Evolutionary conservation across 2,888 invertebrate species (phyloP), one percentile per base, ranked within the genome.

Genomic region (Stenotaenia linearis): DNA sequence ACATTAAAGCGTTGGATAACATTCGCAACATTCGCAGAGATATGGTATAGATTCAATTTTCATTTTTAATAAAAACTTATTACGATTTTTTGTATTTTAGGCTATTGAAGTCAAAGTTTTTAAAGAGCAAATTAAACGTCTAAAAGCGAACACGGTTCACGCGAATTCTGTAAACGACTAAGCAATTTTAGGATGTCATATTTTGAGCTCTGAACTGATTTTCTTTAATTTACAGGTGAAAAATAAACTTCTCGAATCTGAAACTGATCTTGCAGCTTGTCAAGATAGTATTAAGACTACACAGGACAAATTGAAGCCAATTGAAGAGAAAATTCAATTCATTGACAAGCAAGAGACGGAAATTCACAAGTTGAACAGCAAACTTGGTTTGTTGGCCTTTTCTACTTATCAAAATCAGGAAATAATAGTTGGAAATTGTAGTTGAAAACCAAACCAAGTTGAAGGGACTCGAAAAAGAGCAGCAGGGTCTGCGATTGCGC

Each of bases 1-100:
- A 96, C 85, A 96, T 96, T 83, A 95, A 94, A 85, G 95, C 95
- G 81, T 90, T 97, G 83, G 95, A 97, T 79, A 88, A 87, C 21
- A 89, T 94, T 2, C 89, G 90, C 40, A 91, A 91, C 84, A 86
- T 90, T 81, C 88, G 90, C n/a, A 93, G 92, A 85, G 88, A 88
- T n/a, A 76, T 50, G 32, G 80, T 80, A 61, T 78, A 15, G 9
- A 50, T 15, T 50, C 1, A 56, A 56, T 56, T 56, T 1, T 61
- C 4, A 12, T 28, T 69, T 1, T 23, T 25, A 69, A 28, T 25
- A 28, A 69, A 69, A 25, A 15, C 1, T 28, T 28, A 9, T 75
- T 30, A 32, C 32, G 18, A 15, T 32, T 75, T 35, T 35, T 75
- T 32, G 1, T 6, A 37, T 40, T 77, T 23, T 45, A 45, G 50